Percentiles rank a stretch among this genome's conserved stretches.
phyloP scores from a whole-genome alignment of 2,888 invertebrate genomes.

The Athalia circularis region DNA sequence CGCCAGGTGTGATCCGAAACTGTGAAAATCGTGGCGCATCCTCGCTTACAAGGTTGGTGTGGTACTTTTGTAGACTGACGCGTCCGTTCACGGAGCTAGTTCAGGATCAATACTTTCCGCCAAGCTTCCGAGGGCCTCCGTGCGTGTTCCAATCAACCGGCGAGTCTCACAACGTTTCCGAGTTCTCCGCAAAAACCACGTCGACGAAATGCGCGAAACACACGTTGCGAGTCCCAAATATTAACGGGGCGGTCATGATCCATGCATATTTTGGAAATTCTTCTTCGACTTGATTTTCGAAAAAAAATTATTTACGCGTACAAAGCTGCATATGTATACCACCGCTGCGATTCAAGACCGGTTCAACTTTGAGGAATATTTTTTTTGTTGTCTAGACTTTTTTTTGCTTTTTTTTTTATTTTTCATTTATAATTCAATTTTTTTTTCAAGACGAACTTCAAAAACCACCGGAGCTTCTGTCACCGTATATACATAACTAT shows the following conservation, averaged over 20 bases:
- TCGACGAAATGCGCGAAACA: background rate
- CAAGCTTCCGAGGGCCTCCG: constrained; percentile 44
- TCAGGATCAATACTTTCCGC: constrained; percentile 44
- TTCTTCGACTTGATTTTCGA: no score
- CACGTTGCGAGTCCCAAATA: constrained; percentile 10
- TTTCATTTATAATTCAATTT: no score
- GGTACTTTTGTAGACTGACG: constrained; percentile 40
- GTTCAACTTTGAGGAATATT: no score
- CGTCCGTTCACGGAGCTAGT: background rate
- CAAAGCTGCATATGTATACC: no score
- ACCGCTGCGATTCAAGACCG: no score
- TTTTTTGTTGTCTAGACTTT: background rate
- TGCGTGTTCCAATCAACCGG: constrained; percentile 43
- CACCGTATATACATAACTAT: no score
- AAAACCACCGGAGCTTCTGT: no score
- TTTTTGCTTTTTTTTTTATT: background rate
- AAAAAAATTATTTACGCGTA: no score
- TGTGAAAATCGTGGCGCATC: constrained; percentile 31
- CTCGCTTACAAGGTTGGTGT: constrained; percentile 24
- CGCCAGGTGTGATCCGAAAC: constrained; percentile 11
- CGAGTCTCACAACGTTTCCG: constrained; percentile 37
- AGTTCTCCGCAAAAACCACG: background rate
- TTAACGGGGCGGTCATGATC: background rate
- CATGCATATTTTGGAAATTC: no score
- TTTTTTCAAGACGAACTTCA: no score